Percentiles rank a stretch among this genome's conserved stretches.
Conservation (phyloP, 1,140 invertebrate genomes). For the Pollicipes pollicipes region DNA sequence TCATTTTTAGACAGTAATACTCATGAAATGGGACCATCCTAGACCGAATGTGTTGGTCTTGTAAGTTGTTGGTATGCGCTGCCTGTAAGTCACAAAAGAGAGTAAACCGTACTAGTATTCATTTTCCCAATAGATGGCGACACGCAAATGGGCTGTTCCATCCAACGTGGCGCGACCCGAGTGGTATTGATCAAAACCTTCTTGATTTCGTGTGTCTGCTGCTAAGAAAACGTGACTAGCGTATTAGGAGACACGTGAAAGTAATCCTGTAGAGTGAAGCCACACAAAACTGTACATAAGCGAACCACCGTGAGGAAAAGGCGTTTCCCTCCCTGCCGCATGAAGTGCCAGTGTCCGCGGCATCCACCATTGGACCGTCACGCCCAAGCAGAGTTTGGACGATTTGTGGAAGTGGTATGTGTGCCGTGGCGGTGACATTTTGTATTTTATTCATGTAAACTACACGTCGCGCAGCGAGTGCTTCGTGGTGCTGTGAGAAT, state of each 20-base stretch:
- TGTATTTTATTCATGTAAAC: not conserved
- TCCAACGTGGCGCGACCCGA: not conserved
- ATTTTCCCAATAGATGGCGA: not conserved
- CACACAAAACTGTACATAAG: not conserved
- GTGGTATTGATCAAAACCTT: not conserved
- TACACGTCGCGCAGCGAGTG: not conserved
- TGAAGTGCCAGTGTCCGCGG: not conserved
- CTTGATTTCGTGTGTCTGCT: not conserved
- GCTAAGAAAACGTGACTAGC: not conserved
- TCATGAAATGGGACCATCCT: no score
- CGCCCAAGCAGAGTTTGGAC: not conserved
- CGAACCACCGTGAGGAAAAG: not conserved
- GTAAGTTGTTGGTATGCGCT: no score
- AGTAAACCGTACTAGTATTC: no score
- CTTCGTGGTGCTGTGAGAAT: not conserved
- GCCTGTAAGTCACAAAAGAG: no score
- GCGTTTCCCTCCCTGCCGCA: not conserved
- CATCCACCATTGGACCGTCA: not conserved
- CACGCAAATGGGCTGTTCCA: not conserved
- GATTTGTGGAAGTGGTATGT: not conserved
- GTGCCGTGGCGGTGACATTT: not conserved
- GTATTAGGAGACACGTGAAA: not conserved
- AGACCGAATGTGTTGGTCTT: no score
- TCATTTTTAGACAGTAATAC: no score
- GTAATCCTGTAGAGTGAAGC: not conserved